phyloP scores from a whole-genome alignment of 2,888 invertebrate species.

The Ornithoptera priamus region DNA sequence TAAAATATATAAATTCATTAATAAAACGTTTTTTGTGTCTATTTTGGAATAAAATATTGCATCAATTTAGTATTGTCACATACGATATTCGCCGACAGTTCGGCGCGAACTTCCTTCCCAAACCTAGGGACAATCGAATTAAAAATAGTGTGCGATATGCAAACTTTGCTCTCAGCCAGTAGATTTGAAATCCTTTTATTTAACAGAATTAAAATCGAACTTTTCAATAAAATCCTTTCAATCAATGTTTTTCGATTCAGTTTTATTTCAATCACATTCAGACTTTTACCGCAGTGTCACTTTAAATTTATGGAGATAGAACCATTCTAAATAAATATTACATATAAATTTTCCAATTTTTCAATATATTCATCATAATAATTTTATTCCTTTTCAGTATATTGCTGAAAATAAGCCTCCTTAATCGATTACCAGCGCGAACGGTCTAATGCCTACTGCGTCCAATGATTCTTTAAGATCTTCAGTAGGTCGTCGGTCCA shows the following conservation, averaged over 20 bases:
- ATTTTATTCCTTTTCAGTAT: no score
- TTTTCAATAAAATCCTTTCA: constrained; percentile 57
- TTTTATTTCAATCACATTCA: constrained; percentile 54
- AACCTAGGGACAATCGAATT: constrained; percentile 45
- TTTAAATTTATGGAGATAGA: constrained; percentile 38
- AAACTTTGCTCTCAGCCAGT: constrained; percentile 68
- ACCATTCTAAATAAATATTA: neutral
- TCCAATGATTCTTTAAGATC: no score
- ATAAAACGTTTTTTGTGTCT: no score
- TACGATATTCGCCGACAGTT: constrained; percentile 12
- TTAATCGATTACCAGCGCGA: no score
- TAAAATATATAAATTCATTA: no score
- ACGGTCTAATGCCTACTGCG: no score
- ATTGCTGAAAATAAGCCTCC: no score
- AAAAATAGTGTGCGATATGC: constrained; percentile 59
- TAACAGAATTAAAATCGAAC: constrained; percentile 48
- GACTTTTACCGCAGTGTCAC: constrained; percentile 38
- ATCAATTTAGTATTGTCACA: neutral
- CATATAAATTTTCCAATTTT: no score
- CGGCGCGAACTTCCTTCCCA: constrained; percentile 40
- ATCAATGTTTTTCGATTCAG: constrained; percentile 55
- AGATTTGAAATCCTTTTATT: constrained; percentile 57
- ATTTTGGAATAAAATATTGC: neutral
- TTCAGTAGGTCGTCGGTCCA: no score
- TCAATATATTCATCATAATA: no score